phyloP scores from a whole-genome alignment of 2,797 vertebrate species.

The Artibeus lituratus region DNA sequence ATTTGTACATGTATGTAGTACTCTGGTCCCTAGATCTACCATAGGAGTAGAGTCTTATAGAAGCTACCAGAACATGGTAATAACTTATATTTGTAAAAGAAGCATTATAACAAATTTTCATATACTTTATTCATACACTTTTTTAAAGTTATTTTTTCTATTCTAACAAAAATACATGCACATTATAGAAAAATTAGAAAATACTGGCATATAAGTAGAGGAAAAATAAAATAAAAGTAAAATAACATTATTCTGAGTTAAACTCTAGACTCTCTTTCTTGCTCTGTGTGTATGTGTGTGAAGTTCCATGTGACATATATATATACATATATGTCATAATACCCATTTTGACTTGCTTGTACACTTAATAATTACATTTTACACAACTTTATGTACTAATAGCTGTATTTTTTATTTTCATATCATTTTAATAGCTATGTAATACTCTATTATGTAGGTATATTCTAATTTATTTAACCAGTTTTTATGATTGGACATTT shows the following conservation, averaged over 20 bases:
- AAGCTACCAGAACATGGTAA: not conserved
- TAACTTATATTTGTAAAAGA: not conserved
- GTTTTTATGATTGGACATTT: not conserved
- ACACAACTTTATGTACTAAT: not conserved
- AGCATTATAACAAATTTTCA: not conserved
- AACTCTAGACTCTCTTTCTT: not conserved
- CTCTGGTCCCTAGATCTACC: not conserved
- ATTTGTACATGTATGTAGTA: not conserved
- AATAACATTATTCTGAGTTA: not conserved
- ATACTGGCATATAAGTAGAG: not conserved
- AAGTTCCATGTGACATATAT: not conserved
- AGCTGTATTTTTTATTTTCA: not conserved
- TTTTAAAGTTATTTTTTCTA: not conserved
- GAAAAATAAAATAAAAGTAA: not conserved
- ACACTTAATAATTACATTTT: not conserved
- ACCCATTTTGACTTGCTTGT: not conserved
- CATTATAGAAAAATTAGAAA: not conserved
- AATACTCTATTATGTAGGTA: not conserved
- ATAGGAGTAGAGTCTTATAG: not conserved
- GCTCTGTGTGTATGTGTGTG: not conserved
- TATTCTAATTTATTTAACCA: not conserved
- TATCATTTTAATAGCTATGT: not conserved
- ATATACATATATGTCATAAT: not conserved
- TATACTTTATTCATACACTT: not conserved
- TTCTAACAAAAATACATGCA: not conserved